A percentile compares a stretch with the other conserved stretches of the same genome.
Evolutionary conservation across 2,888 invertebrate genomes (phyloP).

Genomic region (Leptogaster cylindrica): DNA sequence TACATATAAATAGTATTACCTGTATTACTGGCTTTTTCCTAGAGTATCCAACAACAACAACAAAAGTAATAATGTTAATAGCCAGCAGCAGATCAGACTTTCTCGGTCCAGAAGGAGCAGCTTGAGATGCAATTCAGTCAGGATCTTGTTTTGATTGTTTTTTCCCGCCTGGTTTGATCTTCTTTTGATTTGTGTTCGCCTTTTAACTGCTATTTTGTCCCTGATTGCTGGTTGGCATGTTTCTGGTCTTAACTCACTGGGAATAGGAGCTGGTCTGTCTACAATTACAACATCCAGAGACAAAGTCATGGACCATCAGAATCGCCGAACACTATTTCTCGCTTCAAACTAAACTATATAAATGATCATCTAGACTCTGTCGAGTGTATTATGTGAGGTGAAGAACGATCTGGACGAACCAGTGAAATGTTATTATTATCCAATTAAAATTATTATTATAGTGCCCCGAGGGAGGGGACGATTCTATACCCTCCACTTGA

Average conservation of each 20-base stretch:
- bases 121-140: not conserved
- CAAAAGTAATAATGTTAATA: conserved; percentile 32
- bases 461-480: conserved; percentile 30
- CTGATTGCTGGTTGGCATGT: conserved; percentile 37
- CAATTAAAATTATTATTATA: conserved; percentile 47
- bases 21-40: no score
- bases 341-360: no score
- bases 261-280: not conserved
- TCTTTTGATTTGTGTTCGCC: conserved; percentile 28
- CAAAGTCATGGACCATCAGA: not conserved
- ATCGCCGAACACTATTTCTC: not conserved
- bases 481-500: no score
- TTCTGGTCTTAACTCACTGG: conserved; percentile 5
- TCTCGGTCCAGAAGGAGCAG: conserved; percentile 19
- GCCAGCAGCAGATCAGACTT: conserved; percentile 31
- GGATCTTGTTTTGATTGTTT: conserved; percentile 4
- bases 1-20: no score
- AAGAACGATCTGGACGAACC: conserved; percentile 18
- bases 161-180: not conserved
- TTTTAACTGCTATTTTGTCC: conserved; percentile 20
- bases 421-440: conserved; percentile 45
- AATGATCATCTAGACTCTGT: not conserved
- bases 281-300: conserved; percentile 6
- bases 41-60: no score
- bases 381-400: not conserved